A percentile compares a stretch with the other conserved stretches of the same genome.
These are phyloP conservation scores for Hippopotamyrus pictus DNA, from an alignment of 2,797 vertebrate genomes.

Conservation along the genomic window DNA sequence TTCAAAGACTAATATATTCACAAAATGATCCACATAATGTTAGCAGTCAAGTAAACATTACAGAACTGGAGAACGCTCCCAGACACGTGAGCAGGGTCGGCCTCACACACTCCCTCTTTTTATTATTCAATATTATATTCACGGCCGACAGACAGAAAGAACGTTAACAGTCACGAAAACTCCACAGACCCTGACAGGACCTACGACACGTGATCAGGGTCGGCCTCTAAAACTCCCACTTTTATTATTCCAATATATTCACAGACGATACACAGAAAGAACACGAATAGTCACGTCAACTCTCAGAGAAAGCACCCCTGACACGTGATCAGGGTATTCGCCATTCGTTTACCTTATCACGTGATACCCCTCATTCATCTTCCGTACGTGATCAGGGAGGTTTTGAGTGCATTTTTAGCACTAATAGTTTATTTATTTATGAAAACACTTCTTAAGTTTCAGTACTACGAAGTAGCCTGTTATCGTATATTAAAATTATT, in stretches of 20 bases:
- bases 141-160: neutral
- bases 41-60: constrained; percentile 37
- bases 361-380: neutral
- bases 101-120: constrained; percentile 20
- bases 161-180: neutral
- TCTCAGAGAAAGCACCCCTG: constrained; percentile 30
- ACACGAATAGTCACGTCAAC: constrained; percentile 34
- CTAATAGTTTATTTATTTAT: neutral
- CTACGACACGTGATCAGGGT: neutral
- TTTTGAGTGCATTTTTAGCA: neutral
- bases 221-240: neutral
- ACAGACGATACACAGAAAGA: neutral
- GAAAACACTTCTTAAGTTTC: neutral
- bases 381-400: neutral
- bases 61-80: constrained; percentile 29
- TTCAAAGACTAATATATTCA: neutral
- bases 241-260: neutral
- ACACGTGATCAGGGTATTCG: constrained; percentile 35
- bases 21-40: neutral
- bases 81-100: constrained; percentile 34
- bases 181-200: neutral
- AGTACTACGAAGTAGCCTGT: neutral
- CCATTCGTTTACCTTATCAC: neutral
- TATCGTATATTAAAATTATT: neutral
- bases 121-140: neutral